Base-by-base conservation (phyloP, 2,113 vertebrate genomes). In the Gavia stellata region DNA sequence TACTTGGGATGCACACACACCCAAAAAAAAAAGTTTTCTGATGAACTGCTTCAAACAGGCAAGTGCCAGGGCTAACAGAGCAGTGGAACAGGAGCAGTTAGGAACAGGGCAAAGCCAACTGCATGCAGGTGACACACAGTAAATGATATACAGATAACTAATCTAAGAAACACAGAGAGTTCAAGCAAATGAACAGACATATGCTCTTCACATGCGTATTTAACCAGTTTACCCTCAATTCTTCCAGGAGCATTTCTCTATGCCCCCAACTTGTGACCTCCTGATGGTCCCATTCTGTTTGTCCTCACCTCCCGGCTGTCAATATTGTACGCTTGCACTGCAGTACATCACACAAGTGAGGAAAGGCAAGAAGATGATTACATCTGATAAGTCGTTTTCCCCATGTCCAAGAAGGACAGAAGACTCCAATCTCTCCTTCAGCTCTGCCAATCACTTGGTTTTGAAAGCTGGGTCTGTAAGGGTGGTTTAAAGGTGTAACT, bases 271-370 rank as follows among this genome's bases (percentile, higher is more conserved):
- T 40, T 45, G 15, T 25, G 40, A 68, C 13, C 18, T 72, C 56
- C 40, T 40, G 62, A 45, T 1, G 1, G 53, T 34, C 42, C 33
- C 0, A 0, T 21, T n/a, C 28, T 59, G 63, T 14, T 23, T 1
- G 1, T 17, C 38, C 59, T 59, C 86, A 40, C 45, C 63, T 82
- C 25, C 52, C 6, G 0, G 16, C 24, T 83, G 40, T 34, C 65
- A 18, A 18, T 0, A 0, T 9, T 24, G 15, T 5, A 49, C 1
- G 0, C 9, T 28, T 1, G 0, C 10, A 6, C 26, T 49, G 61
- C 66, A 44, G 45, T 20, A 53, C 10, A 18, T 28, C 56, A 61
- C 20, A 50, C 7, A 52, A 31, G 21, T n/a, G n/a, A 92, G 62
- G 33, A 80, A 88, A 65, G 14, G 31, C 49, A 70, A 28, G 42